Conservation (phyloP, 2,888 invertebrate genomes). For the Lagria hirta region DNA sequence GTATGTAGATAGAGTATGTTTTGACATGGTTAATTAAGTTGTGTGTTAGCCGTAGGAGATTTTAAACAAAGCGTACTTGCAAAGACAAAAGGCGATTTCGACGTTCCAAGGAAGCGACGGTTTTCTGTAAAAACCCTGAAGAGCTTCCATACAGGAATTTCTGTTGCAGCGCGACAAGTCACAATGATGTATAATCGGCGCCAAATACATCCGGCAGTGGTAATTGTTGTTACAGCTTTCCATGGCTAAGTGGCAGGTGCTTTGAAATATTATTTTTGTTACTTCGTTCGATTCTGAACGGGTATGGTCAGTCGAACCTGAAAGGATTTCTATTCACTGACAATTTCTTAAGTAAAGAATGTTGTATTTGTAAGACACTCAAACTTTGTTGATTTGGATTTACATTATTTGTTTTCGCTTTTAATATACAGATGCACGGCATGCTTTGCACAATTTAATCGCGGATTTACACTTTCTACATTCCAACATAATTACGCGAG, state of each 20-base stretch:
- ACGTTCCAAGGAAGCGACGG: constrained; percentile 79
- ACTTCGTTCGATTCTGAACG: constrained; percentile 60
- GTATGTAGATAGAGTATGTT: too few relatives aligned
- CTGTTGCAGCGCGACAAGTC: constrained; percentile 76
- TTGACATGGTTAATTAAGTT: constrained; percentile 24
- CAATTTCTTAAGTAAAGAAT: constrained; percentile 41
- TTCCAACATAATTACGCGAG: constrained; percentile 19
- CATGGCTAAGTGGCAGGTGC: constrained; percentile 85
- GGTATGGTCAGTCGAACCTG: constrained; percentile 46
- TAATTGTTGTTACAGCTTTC: constrained; percentile 80
- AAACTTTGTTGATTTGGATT: constrained; percentile 28
- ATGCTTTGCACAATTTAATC: constrained; percentile 27
- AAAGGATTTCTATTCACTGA: constrained; percentile 31
- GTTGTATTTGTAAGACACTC: constrained; percentile 51
- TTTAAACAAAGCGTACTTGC: constrained; percentile 72
- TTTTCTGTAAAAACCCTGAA: constrained; percentile 83
- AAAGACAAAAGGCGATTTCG: constrained; percentile 89
- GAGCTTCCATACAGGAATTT: constrained; percentile 84
- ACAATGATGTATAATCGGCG: constrained; percentile 84
- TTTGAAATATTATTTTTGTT: constrained; percentile 57
- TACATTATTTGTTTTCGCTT: constrained; percentile 30
- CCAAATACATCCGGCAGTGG: constrained; percentile 75
- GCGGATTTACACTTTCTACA: constrained; percentile 17
- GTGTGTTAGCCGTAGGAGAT: constrained; percentile 19
- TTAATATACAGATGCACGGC: constrained; percentile 30